A percentile compares a stretch with the other conserved stretches of the same genome.
These are phyloP conservation scores for Argya squamiceps DNA, from an alignment of 2,797 vertebrate species.

Conservation along the genomic window DNA sequence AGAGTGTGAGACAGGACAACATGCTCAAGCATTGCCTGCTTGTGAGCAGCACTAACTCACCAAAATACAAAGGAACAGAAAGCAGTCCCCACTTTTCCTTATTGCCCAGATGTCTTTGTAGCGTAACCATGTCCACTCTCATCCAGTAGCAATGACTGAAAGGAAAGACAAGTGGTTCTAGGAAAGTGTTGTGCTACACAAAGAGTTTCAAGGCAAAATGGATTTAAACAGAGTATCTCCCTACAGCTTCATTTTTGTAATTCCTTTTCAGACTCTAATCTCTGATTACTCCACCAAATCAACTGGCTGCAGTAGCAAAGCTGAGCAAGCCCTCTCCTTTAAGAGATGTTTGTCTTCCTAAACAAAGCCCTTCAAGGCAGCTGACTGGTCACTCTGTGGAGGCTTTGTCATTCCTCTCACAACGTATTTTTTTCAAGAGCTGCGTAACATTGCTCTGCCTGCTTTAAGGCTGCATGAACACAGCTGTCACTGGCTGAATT, in stretches of 20 bases:
- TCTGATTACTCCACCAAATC: not conserved
- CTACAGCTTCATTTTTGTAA: not conserved
- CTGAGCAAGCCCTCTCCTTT: not conserved
- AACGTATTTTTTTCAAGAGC: not conserved
- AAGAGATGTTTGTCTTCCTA: not conserved
- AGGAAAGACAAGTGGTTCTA: not conserved
- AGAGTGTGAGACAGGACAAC: not conserved
- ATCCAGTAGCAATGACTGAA: not conserved
- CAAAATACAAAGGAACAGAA: not conserved
- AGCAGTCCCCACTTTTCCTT: not conserved
- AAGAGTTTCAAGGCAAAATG: not conserved
- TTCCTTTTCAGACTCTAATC: not conserved
- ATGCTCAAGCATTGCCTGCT: not conserved
- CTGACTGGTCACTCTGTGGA: not conserved
- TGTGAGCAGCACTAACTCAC: not conserved
- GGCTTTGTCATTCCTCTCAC: not conserved
- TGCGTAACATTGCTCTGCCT: not conserved
- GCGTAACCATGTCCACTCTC: not conserved
- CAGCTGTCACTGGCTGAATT: constrained; percentile 26
- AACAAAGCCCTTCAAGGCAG: not conserved
- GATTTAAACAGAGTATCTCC: not conserved
- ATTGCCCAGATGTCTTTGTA: not conserved
- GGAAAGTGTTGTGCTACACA: not conserved
- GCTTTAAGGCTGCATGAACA: not conserved
- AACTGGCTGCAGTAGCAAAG: not conserved